Percentiles rank a stretch among this genome's conserved stretches.
These are phyloP conservation scores for Dendrolimus pini DNA, from an alignment of 2,888 invertebrate genomes.

Conservation along the genomic window DNA sequence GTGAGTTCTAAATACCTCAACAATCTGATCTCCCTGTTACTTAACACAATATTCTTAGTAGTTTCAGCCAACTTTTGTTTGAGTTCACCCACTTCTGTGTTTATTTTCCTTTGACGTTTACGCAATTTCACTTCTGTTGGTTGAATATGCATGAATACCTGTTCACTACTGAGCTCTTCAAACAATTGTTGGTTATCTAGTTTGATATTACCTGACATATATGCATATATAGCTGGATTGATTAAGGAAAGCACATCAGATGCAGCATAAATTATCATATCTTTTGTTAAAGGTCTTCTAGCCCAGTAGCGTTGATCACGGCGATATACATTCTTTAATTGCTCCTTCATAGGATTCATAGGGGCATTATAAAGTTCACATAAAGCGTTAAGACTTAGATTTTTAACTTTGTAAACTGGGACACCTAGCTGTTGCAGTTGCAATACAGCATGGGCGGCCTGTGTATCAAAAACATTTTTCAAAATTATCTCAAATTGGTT, in stretches of 20 bases:
- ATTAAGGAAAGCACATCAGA: conserved; percentile 92
- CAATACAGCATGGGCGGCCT: conserved; percentile 93
- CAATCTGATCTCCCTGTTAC: conserved; percentile 93
- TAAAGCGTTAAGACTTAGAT: conserved; percentile 92
- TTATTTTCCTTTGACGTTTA: conserved; percentile 93
- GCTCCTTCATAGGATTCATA: conserved; percentile 93
- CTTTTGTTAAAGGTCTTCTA: conserved; percentile 89
- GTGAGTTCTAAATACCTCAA: conserved; percentile 92
- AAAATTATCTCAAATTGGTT: conserved; percentile 90
- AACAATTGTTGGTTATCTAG: conserved; percentile 84
- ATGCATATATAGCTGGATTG: conserved; percentile 88
- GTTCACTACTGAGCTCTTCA: conserved; percentile 91
- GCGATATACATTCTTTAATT: conserved; percentile 89
- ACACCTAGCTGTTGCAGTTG: conserved; percentile 93
- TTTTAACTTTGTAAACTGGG: conserved; percentile 96
- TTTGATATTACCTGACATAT: conserved; percentile 80
- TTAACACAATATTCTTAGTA: conserved; percentile 91
- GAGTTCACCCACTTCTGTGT: conserved; percentile 92
- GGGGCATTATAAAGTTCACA: conserved; percentile 93
- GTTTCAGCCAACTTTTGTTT: conserved; percentile 87
- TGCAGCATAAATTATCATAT: conserved; percentile 94
- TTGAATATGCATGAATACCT: conserved; percentile 89
- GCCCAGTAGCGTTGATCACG: conserved; percentile 94
- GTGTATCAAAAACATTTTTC: conserved; percentile 93
- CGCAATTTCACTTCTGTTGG: conserved; percentile 90